Evolutionary conservation across 2,797 vertebrate species (phyloP), one percentile per base, ranked within the genome.

Genomic region (Nannoperca australis): DNA sequence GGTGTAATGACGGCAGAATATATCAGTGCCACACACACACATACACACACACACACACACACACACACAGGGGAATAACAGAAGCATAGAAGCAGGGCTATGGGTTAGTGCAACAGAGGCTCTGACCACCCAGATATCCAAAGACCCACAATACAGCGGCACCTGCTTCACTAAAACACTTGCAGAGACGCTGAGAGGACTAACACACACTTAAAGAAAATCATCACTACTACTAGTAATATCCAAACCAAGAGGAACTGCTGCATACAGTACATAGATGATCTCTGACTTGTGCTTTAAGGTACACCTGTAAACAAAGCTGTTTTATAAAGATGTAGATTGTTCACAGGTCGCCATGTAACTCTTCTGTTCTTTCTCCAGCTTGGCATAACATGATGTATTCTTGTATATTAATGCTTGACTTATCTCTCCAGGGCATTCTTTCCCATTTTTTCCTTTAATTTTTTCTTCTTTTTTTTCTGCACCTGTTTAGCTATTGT

Each of bases 331-430:
- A 94, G 89, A 91, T 94, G 92, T 95, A 93, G 91, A 92, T 92
- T 91, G 88, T 92, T 93, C 89, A 91, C 91, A 93, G 94, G 93
- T 93, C 84, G 82, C 92, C 91, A 89, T 91, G 64, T 86, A 89
- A 94, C 90, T 89, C 86, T 93, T 92, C 91, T 92, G 87, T 95
- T 93, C 85, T 87, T 93, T 92, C 90, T 93, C 80, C 87, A 85
- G 88, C 89, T 92, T 87, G 83, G 87, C 94, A 89, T 94, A 93
- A 93, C 92, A 93, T 89, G 87, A 94, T 94, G 95, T 95, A 94
- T 95, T 95, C 90, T 93, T 96, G 96, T 96, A 95, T 95, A 95
- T 93, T 94, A 92, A 91, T 85, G 94, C 93, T 95, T 93, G 92
- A 94, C 93, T 93, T 93, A 69, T 94, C 94, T 95, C 93, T 95